Conservation (phyloP, 1,140 invertebrate species). For the Bombus impatiens region DNA sequence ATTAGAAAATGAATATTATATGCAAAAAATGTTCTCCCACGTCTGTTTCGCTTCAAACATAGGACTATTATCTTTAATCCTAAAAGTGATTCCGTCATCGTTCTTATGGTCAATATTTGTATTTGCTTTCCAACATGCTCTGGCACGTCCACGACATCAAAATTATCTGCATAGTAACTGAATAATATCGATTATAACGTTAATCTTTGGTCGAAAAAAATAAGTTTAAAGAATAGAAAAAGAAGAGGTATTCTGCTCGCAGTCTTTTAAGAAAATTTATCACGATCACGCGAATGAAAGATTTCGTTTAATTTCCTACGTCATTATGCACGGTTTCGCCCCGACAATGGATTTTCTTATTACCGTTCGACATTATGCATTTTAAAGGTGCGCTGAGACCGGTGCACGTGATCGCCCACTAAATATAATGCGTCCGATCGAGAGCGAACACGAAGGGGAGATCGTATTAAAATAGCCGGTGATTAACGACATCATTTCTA, state of each 20-base stretch:
- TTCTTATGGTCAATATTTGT: too few species aligned
- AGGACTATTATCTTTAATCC: too few species aligned
- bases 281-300: conserved; percentile 15
- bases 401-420: conserved; percentile 62
- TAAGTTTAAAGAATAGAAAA: not conserved
- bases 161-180: too few species aligned
- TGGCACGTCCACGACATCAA: too few species aligned
- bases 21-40: too few species aligned
- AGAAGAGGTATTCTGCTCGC: too few species aligned
- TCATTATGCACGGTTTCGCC: not conserved
- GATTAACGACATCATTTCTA: conserved; percentile 62
- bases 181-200: not conserved
- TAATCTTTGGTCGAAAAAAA: not conserved
- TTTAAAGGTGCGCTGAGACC: conserved; percentile 53
- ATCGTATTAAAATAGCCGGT: conserved; percentile 67
- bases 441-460: conserved; percentile 24
- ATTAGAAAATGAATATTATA: too few species aligned
- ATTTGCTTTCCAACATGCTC: too few species aligned
- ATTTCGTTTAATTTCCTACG: conserved; percentile 31
- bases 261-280: not conserved
- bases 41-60: too few species aligned
- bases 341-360: conserved; percentile 48
- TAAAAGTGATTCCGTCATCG: too few species aligned
- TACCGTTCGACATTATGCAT: conserved; percentile 59
- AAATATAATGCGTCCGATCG: conserved; percentile 64